phyloP scores from a whole-genome alignment of 2,113 vertebrate genomes.

The Nansenia antarctica region DNA sequence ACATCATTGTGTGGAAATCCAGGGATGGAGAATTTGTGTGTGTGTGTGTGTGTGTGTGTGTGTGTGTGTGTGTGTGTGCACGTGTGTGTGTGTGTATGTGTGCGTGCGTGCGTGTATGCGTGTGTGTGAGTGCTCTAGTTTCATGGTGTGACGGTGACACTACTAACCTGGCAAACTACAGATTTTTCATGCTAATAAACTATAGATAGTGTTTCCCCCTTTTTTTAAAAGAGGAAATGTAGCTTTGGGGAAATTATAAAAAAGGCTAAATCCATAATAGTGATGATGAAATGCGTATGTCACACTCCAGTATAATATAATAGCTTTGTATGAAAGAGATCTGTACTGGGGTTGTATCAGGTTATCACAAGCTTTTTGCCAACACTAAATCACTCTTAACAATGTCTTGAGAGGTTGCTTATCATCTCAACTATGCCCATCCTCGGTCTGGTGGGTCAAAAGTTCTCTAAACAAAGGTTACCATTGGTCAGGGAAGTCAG shows the following conservation, averaged over 20 bases:
- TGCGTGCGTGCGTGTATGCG: background rate
- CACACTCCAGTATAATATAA: background rate
- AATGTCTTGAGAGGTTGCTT: conserved; percentile 24
- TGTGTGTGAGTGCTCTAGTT: background rate
- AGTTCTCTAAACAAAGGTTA: conserved; percentile 61
- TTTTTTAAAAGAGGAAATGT: background rate
- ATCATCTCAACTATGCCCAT: conserved; percentile 17
- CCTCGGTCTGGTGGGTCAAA: conserved; percentile 54
- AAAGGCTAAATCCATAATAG: background rate
- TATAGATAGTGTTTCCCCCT: background rate
- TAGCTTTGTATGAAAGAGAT: background rate
- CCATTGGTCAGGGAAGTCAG: conserved; percentile 55
- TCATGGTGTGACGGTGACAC: background rate
- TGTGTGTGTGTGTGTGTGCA: conserved; percentile 22
- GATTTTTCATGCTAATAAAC: too few species aligned
- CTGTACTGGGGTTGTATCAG: conserved; percentile 15
- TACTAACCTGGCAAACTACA: background rate
- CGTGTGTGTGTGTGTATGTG: conserved; percentile 4
- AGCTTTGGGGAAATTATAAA: background rate
- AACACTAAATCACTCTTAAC: conserved; percentile 26
- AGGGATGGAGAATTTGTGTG: conserved; percentile 26
- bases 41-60: background rate
- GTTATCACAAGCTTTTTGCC: conserved; percentile 41
- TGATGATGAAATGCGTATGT: background rate
- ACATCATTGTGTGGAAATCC: conserved; percentile 42